Conservation (phyloP, 2,888 invertebrate species). For the Clivina fossor region DNA sequence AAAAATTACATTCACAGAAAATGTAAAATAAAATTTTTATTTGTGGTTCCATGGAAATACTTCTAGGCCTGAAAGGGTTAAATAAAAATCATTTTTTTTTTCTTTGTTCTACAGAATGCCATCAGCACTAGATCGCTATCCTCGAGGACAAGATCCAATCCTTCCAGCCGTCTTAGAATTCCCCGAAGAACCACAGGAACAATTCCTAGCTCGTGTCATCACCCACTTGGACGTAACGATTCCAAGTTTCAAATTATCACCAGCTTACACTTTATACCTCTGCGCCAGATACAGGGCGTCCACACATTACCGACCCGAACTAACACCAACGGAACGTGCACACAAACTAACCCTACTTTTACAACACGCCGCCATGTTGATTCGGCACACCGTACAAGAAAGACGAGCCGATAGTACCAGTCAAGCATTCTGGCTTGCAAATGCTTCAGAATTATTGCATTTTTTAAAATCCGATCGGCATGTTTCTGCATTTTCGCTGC, state of each 20-base stretch:
- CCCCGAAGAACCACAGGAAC: conserved; percentile 91
- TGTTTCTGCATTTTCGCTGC: conserved; percentile 86
- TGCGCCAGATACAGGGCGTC: conserved; percentile 92
- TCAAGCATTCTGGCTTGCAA: conserved; percentile 96
- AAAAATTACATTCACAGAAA: no score
- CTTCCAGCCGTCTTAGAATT: conserved; percentile 94
- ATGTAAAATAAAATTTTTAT: no score
- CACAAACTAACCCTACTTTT: conserved; percentile 87
- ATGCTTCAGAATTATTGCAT: conserved; percentile 93
- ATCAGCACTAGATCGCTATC: conserved; percentile 58
- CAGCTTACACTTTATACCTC: conserved; percentile 95
- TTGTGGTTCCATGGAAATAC: no score
- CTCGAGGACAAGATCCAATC: conserved; percentile 81
- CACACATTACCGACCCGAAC: conserved; percentile 89
- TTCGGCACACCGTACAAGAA: conserved; percentile 66
- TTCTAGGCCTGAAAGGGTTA: no score
- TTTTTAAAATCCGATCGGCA: conserved; percentile 95
- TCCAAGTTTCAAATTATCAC: conserved; percentile 92
- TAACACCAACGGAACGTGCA: conserved; percentile 88
- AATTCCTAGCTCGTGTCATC: conserved; percentile 85
- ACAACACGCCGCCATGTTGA: conserved; percentile 86
- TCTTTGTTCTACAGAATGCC: conserved; percentile 46
- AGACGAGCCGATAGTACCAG: conserved; percentile 83
- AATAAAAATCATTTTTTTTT: no score
- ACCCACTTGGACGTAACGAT: conserved; percentile 85